A percentile compares a stretch with the other conserved stretches of the same genome.
Conservation (phyloP, 37 sponge, comb jelly and placozoan genomes). For the Lycopodina hypogea region DNA sequence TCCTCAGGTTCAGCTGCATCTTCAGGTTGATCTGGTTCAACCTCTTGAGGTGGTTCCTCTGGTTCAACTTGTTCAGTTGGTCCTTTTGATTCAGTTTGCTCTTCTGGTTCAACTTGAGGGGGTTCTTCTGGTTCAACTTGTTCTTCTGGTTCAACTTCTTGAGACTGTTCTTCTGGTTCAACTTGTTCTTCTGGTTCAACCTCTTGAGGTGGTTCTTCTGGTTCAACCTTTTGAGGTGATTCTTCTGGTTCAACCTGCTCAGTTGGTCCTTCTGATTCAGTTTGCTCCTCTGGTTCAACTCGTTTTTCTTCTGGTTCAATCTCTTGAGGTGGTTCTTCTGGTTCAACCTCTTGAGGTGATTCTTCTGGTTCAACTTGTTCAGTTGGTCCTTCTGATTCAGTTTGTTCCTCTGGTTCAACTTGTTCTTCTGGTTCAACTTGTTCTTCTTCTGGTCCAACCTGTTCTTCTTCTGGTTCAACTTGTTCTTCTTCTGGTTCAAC, state of each 20-base stretch:
- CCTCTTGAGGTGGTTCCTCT: constrained; percentile 11
- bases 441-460: background rate
- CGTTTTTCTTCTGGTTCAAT: background rate
- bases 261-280: background rate
- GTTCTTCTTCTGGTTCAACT: background rate
- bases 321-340: constrained; percentile 1
- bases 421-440: background rate
- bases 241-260: constrained; percentile 14
- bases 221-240: background rate
- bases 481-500: background rate
- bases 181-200: background rate
- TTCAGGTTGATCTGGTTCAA: background rate
- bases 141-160: background rate
- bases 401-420: background rate
- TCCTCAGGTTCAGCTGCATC: constrained; percentile 6
- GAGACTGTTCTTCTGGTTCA: background rate
- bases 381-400: background rate
- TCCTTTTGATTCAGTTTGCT: background rate
- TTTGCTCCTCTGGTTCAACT: background rate
- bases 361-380: background rate
- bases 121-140: background rate
- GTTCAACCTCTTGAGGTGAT: background rate
- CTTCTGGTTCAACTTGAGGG: constrained; percentile 8
- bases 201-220: constrained; percentile 17
- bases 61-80: background rate